A percentile compares a stretch with the other conserved stretches of the same genome.
phyloP scores from a whole-genome alignment of 2,888 invertebrate genomes.

The Sarcophaga subvicina region DNA sequence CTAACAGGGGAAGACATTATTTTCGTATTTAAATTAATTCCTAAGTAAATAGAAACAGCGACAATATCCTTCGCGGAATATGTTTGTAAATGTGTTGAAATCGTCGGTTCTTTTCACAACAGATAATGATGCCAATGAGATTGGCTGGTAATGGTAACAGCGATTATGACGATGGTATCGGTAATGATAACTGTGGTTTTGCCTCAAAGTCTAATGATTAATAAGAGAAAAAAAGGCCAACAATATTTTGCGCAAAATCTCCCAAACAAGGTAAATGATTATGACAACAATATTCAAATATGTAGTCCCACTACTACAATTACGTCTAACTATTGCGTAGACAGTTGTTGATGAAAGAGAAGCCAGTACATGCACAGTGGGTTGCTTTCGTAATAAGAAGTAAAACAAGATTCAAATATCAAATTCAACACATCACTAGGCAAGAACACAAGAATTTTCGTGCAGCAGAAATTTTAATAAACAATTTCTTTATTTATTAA shows the following conservation, averaged over 20 bases:
- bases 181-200: not conserved
- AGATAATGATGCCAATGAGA: too few species aligned
- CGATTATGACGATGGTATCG: not conserved
- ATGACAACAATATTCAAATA: constrained; percentile 7
- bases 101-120: too few species aligned
- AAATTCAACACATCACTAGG: too few species aligned
- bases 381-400: not conserved
- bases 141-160: not conserved
- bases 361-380: constrained; percentile 5
- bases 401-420: too few species aligned
- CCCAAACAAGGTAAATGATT: constrained; percentile 12
- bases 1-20: not conserved
- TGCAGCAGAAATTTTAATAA: too few species aligned
- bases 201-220: constrained; percentile 4
- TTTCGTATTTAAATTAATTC: constrained; percentile 2
- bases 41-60: constrained; percentile 13
- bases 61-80: constrained; percentile 1
- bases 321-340: not conserved
- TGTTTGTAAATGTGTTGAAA: too few species aligned
- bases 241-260: constrained; percentile 34
- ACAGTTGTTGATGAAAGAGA: constrained; percentile 12
- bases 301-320: constrained; percentile 7
- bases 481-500: too few species aligned
- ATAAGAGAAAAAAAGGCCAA: not conserved
- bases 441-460: too few species aligned